Evolutionary conservation across 2,113 vertebrate genomes (phyloP).

Genomic region (Coptodon bakossiorum): DNA sequence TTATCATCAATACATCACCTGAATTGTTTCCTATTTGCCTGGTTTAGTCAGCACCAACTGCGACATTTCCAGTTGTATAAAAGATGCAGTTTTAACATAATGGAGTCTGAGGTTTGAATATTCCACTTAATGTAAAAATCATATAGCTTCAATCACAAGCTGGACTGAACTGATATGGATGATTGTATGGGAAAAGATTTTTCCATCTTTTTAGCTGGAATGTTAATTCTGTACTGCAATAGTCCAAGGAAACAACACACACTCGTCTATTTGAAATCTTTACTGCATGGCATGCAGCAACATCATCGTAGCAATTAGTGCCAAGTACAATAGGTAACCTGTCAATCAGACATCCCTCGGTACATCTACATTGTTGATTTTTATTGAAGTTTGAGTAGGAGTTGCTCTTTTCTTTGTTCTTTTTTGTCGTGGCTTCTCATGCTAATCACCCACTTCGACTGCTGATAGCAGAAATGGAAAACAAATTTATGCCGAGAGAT

Average conservation of each 20-base stretch:
- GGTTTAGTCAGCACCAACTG: not conserved
- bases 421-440: not conserved
- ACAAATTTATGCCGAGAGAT: not conserved
- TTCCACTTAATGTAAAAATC: not conserved
- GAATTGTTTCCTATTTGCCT: not conserved
- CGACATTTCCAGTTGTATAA: not conserved
- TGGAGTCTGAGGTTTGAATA: not conserved
- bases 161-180: not conserved
- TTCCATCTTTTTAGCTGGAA: not conserved
- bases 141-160: not conserved
- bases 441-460: slow-evolving; percentile 20
- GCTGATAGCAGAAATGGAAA: not conserved
- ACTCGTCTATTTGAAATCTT: not conserved
- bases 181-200: not conserved
- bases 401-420: slow-evolving; percentile 1
- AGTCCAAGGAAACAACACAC: not conserved
- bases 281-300: not conserved
- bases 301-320: slow-evolving; percentile 1
- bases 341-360: slow-evolving; percentile 21
- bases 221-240: not conserved
- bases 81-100: not conserved
- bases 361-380: slow-evolving; percentile 8
- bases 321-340: not conserved
- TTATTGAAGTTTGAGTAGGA: slow-evolving; percentile 20
- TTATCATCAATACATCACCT: not conserved